Conservation (phyloP, 2,888 invertebrate genomes). For the Agonopterix alstromeriana region DNA sequence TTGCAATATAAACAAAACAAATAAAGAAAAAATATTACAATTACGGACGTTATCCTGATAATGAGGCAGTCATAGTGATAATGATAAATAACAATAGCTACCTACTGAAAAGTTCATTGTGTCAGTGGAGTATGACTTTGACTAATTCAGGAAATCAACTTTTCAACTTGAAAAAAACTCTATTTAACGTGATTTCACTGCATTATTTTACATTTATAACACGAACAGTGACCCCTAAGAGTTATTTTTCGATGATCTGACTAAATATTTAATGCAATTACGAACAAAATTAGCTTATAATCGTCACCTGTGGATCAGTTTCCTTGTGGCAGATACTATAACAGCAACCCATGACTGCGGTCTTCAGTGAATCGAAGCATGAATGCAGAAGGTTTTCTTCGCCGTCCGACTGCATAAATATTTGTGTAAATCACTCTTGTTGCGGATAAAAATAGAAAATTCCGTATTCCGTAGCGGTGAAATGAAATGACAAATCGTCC, state of each 20-base stretch:
- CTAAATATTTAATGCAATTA: background rate
- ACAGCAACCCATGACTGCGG: slow-evolving; percentile 81
- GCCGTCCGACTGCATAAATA: slow-evolving; percentile 69
- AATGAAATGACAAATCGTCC: background rate
- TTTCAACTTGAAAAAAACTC: too few relatives aligned
- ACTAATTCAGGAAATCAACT: too few relatives aligned
- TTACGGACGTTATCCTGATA: background rate
- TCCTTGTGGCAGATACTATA: slow-evolving; percentile 85
- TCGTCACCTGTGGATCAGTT: slow-evolving; percentile 78
- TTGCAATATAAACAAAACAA: too few relatives aligned
- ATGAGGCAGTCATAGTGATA: slow-evolving; percentile 32
- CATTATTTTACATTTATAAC: background rate
- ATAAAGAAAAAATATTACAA: too few relatives aligned
- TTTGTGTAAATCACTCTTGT: slow-evolving; percentile 50
- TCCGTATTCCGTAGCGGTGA: slow-evolving; percentile 29
- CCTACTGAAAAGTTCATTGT: slow-evolving; percentile 13
- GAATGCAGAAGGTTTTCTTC: slow-evolving; percentile 64
- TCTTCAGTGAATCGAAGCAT: slow-evolving; percentile 68
- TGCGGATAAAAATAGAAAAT: slow-evolving; percentile 64
- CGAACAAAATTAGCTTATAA: slow-evolving; percentile 2
- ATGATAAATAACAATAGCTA: slow-evolving; percentile 14
- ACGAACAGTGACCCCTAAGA: too few relatives aligned
- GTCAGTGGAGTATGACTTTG: slow-evolving; percentile 10
- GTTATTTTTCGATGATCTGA: too few relatives aligned
- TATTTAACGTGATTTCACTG: background rate